Evolutionary conservation across 2,113 vertebrate genomes (phyloP), one percentile per base, ranked within the genome.

Genomic region (Atractosteus spatula): DNA sequence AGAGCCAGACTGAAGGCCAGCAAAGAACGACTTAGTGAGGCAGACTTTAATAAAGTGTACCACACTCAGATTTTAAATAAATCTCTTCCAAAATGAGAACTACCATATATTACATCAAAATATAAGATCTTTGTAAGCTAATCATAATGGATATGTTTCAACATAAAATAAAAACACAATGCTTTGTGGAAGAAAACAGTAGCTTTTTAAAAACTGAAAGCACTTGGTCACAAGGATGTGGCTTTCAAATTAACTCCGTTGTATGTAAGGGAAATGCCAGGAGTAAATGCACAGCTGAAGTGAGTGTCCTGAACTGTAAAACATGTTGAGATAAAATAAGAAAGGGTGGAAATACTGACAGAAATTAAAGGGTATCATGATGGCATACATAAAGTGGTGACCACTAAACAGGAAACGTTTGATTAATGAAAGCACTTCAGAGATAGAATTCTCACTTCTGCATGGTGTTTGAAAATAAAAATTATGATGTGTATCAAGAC

Each of bases 251-350:
- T 71, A 11, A 42, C 69, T 16, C 41, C 41, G 11, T 41, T 41
- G 56, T 10, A 42, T 12, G 17, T 12, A 62, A n/a, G 54, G 61
- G 16, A 55, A 14, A 71, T 47, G 14, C 47, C 44, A 29, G 29
- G 12, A 29, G 14, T 56, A 29, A 16, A 13, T 29, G 29, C 55
- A 42, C 12, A 42, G 8, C 29, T 43, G 64, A 43, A 17, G 29
- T n/a, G n/a, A 14, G 47, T 41, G 44, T 41, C 44, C 17, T n/a
- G 51, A 55, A 62, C 17, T 54, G 47, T 64, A 47, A 71, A 71
- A 55, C 42, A 62, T 29, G 44, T n/a, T 61, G 10, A 65, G 70
- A 71, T 65, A 71, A 64, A 55, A 71, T 62, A 16, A 44, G 57
- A n/a, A 29, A 13, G 47, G 62, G 2, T 64, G 62, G n/a, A 54